Percentiles rank a stretch among this genome's conserved stretches.
phyloP scores from a whole-genome alignment of 2,113 vertebrate genomes.

The Phasianus colchicus region DNA sequence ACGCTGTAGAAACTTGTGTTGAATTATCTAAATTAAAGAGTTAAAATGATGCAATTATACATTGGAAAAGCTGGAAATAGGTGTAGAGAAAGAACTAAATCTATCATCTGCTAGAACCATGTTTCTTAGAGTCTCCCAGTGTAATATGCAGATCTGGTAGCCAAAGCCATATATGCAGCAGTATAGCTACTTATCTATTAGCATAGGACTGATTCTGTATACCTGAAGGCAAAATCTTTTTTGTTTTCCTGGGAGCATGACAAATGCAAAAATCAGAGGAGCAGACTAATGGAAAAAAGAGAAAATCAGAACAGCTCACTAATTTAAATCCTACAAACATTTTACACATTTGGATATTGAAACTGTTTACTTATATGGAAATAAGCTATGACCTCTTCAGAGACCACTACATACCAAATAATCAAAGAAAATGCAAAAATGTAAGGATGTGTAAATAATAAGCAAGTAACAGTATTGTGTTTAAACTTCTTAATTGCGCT shows the following conservation, averaged over 20 bases:
- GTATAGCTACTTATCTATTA: neutral
- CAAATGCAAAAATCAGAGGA: neutral
- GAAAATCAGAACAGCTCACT: neutral
- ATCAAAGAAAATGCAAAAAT: slow-evolving; percentile 30
- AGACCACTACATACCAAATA: neutral
- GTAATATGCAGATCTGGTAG: neutral
- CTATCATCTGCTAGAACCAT: neutral
- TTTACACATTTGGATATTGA: slow-evolving; percentile 10
- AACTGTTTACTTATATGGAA: neutral
- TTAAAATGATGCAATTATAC: neutral
- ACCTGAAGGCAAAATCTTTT: neutral
- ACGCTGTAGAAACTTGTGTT: neutral
- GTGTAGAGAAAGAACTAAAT: neutral
- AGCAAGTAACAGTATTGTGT: neutral
- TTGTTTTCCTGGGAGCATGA: neutral
- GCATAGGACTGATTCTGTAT: neutral
- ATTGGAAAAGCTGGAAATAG: neutral
- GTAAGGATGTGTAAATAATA: neutral
- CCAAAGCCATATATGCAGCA: neutral
- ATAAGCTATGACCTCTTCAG: slow-evolving; percentile 22
- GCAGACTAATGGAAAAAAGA: slow-evolving; percentile 2
- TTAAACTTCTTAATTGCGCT: neutral
- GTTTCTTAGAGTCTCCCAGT: neutral
- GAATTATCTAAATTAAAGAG: neutral
- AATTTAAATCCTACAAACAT: slow-evolving; percentile 53